Conservation (phyloP, 2,888 invertebrate genomes). For the Girardia tigrina region DNA sequence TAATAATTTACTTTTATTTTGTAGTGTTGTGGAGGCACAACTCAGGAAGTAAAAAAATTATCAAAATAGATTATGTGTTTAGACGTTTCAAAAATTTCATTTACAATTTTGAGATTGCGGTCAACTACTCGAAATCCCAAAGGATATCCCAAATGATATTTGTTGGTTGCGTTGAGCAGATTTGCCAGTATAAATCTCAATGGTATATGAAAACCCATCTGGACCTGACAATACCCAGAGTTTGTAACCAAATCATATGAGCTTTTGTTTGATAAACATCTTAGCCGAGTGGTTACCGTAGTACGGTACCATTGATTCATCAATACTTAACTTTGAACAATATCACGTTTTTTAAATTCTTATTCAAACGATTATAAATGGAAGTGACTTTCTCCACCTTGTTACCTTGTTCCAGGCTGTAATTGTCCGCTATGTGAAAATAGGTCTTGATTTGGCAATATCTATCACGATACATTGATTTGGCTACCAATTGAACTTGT, state of each 20-base stretch:
- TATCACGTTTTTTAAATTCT: not conserved
- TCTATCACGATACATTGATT: slow-evolving; percentile 30
- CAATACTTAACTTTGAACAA: slow-evolving; percentile 1
- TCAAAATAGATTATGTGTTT: no score
- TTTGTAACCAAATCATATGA: slow-evolving; percentile 26
- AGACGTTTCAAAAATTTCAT: no score
- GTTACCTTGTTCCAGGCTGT: slow-evolving; percentile 29
- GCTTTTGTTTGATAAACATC: slow-evolving; percentile 28
- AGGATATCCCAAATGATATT: no score
- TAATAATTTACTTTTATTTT: no score
- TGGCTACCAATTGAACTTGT: slow-evolving; percentile 29
- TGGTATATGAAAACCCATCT: slow-evolving; percentile 17
- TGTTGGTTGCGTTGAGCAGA: no score
- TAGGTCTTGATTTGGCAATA: slow-evolving; percentile 26
- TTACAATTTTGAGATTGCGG: no score
- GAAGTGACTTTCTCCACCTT: slow-evolving; percentile 26
- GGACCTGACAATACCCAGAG: slow-evolving; percentile 18
- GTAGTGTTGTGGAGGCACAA: no score
- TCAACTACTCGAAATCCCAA: no score
- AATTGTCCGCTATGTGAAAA: slow-evolving; percentile 30
- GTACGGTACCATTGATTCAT: slow-evolving; percentile 27
- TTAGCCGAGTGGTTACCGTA: slow-evolving; percentile 24
- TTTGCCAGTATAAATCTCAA: slow-evolving; percentile 25
- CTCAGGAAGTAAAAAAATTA: no score
- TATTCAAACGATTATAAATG: not conserved